Conservation (phyloP, 2,888 invertebrate genomes). For the Timema cristinae region DNA sequence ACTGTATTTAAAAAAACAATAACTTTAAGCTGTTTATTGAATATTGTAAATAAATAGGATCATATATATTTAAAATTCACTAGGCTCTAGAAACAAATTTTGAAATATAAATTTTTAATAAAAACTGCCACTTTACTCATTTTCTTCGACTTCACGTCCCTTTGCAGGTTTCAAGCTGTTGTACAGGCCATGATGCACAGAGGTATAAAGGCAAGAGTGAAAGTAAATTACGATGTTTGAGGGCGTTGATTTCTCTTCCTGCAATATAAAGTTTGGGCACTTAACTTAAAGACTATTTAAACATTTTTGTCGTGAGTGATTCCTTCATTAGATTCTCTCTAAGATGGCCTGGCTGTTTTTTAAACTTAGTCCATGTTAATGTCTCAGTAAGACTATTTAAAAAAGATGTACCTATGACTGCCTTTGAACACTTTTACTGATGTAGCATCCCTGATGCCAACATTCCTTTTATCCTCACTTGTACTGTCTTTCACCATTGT, state of each 20-base stretch:
- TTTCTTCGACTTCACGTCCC: neutral
- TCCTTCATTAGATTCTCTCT: neutral
- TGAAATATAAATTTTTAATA: neutral
- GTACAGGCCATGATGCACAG: conserved; percentile 9
- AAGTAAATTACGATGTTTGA: neutral
- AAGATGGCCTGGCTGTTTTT: neutral
- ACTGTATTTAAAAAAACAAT: neutral
- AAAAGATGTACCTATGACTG: neutral
- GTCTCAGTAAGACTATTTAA: neutral
- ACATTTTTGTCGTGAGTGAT: neutral
- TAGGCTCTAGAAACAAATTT: neutral
- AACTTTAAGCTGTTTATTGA: neutral
- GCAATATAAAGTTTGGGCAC: neutral
- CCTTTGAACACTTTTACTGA: conserved; percentile 4
- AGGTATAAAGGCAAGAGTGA: neutral
- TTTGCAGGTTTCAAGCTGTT: conserved; percentile 5
- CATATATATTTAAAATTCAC: neutral
- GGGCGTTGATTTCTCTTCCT: conserved; percentile 4
- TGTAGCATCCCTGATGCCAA: neutral
- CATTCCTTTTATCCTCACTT: neutral
- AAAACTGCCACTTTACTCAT: neutral
- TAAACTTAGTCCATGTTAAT: conserved; percentile 5
- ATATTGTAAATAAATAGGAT: too few relatives aligned
- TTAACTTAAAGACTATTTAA: neutral
- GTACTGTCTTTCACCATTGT: conserved; percentile 1